A percentile compares a stretch with the other conserved stretches of the same genome.
Evolutionary conservation across 2,797 vertebrate genomes (phyloP).

Genomic region (Enteromius mattozi): DNA sequence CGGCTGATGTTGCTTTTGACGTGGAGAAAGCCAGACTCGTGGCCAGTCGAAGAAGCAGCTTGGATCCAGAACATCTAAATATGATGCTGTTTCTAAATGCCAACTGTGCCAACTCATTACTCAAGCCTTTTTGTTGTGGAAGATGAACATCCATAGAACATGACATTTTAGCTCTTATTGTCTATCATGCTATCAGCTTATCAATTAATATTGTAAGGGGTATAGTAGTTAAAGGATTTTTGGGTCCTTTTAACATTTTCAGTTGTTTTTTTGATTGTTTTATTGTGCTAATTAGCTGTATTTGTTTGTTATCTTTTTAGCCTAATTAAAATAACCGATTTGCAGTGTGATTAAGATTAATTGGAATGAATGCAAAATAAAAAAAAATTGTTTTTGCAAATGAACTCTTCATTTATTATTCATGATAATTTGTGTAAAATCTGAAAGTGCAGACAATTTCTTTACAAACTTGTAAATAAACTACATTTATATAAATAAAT

Average conservation of each 20-base stretch:
- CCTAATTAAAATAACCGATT: no score
- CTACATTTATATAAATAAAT: no score
- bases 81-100: constrained; percentile 49
- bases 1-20: background rate
- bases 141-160: background rate
- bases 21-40: background rate
- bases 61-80: constrained; percentile 37
- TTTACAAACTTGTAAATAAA: background rate
- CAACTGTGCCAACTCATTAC: background rate
- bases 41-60: constrained; percentile 1
- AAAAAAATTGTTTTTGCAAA: no score
- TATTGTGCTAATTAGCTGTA: no score
- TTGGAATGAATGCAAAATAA: no score
- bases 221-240: background rate
- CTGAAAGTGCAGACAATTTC: no score
- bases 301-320: no score
- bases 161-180: background rate
- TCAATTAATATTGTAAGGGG: background rate
- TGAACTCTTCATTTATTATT: background rate
- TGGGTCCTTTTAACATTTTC: no score
- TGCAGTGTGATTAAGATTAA: no score
- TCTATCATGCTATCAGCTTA: background rate
- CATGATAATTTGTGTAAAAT: background rate
- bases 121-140: background rate
- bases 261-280: no score